Conservation (phyloP, 64 coral and sea anemone genomes). For the Acropora yongei region DNA sequence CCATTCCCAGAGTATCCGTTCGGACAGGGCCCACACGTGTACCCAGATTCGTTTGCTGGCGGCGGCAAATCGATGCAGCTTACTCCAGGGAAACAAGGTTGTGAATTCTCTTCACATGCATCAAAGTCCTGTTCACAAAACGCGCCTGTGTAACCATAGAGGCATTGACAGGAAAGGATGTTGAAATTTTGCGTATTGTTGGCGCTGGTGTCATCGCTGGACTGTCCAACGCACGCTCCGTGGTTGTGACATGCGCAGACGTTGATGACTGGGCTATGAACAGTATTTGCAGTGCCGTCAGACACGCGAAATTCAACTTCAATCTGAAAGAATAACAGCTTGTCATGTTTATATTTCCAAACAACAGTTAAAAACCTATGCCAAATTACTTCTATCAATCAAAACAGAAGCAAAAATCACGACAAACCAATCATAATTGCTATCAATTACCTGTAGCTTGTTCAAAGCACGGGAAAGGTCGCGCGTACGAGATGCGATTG, state of each 20-base stretch:
- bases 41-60: constrained; percentile 52
- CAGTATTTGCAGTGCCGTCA: constrained; percentile 17
- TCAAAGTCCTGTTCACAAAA: constrained; percentile 54
- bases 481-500: too few relatives aligned
- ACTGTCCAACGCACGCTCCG: background rate
- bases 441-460: too few relatives aligned
- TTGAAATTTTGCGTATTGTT: constrained; percentile 8
- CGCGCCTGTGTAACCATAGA: constrained; percentile 45
- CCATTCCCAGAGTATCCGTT: constrained; percentile 50
- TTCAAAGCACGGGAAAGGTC: too few relatives aligned
- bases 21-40: constrained; percentile 52
- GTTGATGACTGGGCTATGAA: constrained; percentile 5
- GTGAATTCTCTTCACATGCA: constrained; percentile 55
- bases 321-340: background rate
- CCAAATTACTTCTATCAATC: too few relatives aligned
- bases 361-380: too few relatives aligned
- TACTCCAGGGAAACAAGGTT: constrained; percentile 69
- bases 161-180: constrained; percentile 25
- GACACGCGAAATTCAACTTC: background rate
- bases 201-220: background rate
- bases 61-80: constrained; percentile 48
- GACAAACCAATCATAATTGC: too few relatives aligned
- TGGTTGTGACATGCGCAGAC: constrained; percentile 51
- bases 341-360: too few relatives aligned
- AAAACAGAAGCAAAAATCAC: too few relatives aligned